Conservation (phyloP, 2,113 vertebrate genomes). For the Neoarius graeffei region DNA sequence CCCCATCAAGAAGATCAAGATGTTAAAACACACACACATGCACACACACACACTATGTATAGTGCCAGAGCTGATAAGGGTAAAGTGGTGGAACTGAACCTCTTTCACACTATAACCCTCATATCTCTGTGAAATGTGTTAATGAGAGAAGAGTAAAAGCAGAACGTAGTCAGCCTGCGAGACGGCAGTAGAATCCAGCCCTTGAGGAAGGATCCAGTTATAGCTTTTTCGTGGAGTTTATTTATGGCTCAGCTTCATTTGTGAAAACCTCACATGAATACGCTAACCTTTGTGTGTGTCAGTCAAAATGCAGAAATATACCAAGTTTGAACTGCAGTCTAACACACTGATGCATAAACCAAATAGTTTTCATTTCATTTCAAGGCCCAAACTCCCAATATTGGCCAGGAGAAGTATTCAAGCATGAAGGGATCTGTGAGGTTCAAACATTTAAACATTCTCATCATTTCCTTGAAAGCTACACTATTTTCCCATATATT, state of each 20-base stretch:
- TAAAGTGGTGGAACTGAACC: slow-evolving; percentile 31
- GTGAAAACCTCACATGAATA: slow-evolving; percentile 31
- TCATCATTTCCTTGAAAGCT: neutral
- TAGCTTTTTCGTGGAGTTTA: slow-evolving; percentile 19
- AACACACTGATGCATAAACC: neutral
- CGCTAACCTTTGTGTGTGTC: slow-evolving; percentile 9
- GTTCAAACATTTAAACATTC: neutral
- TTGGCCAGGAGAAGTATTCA: neutral
- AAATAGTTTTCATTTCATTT: neutral
- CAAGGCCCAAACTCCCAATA: neutral
- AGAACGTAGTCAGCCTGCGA: slow-evolving; percentile 15
- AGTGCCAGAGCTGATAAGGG: neutral
- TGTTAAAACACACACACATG: neutral
- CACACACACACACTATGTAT: neutral
- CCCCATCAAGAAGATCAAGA: neutral
- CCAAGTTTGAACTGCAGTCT: neutral
- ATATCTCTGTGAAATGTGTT: slow-evolving; percentile 43
- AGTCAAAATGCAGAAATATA: neutral
- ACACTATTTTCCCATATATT: neutral
- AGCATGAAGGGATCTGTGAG: neutral
- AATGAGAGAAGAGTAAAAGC: slow-evolving; percentile 49
- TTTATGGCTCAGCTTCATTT: slow-evolving; percentile 32
- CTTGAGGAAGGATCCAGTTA: slow-evolving; percentile 18
- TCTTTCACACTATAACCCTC: slow-evolving; percentile 29
- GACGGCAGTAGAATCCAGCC: slow-evolving; percentile 10